Percentiles rank a stretch among this genome's conserved stretches.
These are phyloP conservation scores for Enhydra lutris DNA, from an alignment of 2,113 vertebrate genomes.

Conservation along the genomic window DNA sequence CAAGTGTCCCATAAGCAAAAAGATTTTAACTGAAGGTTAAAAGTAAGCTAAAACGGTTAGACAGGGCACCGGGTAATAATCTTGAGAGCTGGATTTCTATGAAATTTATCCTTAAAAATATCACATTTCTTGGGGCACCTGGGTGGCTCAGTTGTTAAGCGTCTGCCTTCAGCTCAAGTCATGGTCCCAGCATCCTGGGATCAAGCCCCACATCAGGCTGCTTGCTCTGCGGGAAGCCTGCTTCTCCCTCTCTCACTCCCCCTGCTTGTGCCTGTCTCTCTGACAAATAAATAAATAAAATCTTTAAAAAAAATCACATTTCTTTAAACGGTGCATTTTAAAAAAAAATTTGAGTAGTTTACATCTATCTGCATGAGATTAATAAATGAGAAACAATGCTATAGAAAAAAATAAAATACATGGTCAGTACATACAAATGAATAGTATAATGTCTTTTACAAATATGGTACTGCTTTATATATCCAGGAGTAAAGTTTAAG, in stretches of 20 bases:
- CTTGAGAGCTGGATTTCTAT: not conserved
- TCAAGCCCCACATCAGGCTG: no score
- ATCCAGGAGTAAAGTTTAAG: not conserved
- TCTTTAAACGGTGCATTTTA: not conserved
- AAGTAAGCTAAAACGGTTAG: not conserved
- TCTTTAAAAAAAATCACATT: not conserved
- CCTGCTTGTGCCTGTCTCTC: no score
- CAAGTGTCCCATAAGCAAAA: not conserved
- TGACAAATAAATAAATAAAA: no score
- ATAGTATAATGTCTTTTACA: not conserved
- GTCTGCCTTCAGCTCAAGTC: no score
- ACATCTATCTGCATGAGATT: not conserved
- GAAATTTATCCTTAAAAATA: not conserved
- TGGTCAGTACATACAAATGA: not conserved
- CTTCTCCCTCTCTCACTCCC: no score
- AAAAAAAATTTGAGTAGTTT: not conserved
- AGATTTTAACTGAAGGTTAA: not conserved
- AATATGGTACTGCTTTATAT: not conserved
- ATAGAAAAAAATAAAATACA: not conserved
- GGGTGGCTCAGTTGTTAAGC: no score
- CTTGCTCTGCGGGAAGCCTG: no score
- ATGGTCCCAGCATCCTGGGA: no score
- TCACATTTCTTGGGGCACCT: not conserved
- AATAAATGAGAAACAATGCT: not conserved
- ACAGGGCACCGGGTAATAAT: not conserved